Base-by-base conservation (phyloP, 1,140 invertebrate species). In the Magallana ariakensis region DNA sequence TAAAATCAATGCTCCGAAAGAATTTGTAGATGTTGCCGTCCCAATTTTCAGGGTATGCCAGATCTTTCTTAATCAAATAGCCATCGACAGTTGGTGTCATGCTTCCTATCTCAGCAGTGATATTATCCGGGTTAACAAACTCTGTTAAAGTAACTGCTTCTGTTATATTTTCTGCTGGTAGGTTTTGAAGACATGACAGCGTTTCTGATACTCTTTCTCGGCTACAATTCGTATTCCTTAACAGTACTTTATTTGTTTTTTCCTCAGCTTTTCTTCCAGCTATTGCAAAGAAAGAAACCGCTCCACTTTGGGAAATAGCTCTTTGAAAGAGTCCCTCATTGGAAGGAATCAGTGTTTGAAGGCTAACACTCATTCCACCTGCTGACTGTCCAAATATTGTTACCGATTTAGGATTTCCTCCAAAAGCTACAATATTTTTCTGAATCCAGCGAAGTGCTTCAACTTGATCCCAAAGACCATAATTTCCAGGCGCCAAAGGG, bases 241-340 rank as follows among this genome's bases (percentile, higher is more conserved):
- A 70, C 13, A 70, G 9, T 22, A 70, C 22, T 9, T 70, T 11
- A 70, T 22, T 70, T 13, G 22, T 26, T 70, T 70, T 22, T 70
- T 70, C 33, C 66, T 70, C 66, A 19, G 22, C 22, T 33, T 13
- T 8, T 70, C 22, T 70, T 11, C 15, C 11, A 1, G 66, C 19
- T 6, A 70, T 70, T 11, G 66, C 13, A 70, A 26, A 70, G 66
- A 26, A 70, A 5, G 22, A 33, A 70, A 75, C 97, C n/a, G 98
- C 97, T 10, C 98, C 98, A 92, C 97, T 88, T 83, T 87, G 85
- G 4, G 80, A 26, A 54, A 90, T 90, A n/a, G 80, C 89, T 84
- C 85, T 82, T 33, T 88, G 85, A 81, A 90, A 90, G 19, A 90
- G 13, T 56, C 87, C 89, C 55, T 89, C 85, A 56, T 84, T 86